phyloP scores from a whole-genome alignment of 2,888 invertebrate genomes.

The Belgica antarctica region DNA sequence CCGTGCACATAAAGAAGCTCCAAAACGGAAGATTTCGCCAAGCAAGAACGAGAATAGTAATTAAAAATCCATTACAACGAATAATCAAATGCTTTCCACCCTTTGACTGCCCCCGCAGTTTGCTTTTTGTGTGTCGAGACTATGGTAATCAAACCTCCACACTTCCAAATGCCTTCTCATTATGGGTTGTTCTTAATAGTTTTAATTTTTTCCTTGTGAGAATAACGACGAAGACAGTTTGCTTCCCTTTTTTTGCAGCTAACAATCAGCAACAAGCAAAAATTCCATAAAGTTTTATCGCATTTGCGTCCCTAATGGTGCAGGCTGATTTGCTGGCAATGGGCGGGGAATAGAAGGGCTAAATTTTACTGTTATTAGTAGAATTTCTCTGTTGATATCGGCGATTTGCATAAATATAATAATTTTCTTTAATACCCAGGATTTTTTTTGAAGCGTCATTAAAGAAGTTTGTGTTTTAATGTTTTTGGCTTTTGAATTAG shows the following conservation, averaged over 20 bases:
- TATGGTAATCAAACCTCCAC: slow-evolving; percentile 38
- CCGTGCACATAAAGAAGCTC: too few relatives aligned
- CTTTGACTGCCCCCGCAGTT: too few relatives aligned
- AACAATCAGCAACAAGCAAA: slow-evolving; percentile 34
- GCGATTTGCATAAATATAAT: slow-evolving; percentile 26
- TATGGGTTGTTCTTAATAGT: slow-evolving; percentile 26
- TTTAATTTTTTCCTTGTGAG: background rate
- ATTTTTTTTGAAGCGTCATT: background rate
- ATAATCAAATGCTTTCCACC: slow-evolving; percentile 39
- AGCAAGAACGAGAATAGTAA: slow-evolving; percentile 12
- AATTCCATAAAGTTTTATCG: slow-evolving; percentile 17
- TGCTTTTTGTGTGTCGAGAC: background rate
- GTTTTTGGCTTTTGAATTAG: too few relatives aligned
- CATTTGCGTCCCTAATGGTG: background rate
- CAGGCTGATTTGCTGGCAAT: background rate
- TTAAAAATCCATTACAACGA: slow-evolving; percentile 41
- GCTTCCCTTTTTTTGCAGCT: too few relatives aligned
- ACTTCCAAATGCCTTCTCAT: slow-evolving; percentile 20
- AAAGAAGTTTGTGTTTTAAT: too few relatives aligned
- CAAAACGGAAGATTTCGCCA: background rate
- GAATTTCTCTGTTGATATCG: background rate
- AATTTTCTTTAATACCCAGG: background rate
- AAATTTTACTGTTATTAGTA: slow-evolving; percentile 28
- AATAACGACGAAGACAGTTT: slow-evolving; percentile 2
- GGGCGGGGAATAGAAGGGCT: background rate